These are phyloP conservation scores for Archilochus colubris DNA, from an alignment of 2,113 vertebrate species.

Conservation along the genomic window DNA sequence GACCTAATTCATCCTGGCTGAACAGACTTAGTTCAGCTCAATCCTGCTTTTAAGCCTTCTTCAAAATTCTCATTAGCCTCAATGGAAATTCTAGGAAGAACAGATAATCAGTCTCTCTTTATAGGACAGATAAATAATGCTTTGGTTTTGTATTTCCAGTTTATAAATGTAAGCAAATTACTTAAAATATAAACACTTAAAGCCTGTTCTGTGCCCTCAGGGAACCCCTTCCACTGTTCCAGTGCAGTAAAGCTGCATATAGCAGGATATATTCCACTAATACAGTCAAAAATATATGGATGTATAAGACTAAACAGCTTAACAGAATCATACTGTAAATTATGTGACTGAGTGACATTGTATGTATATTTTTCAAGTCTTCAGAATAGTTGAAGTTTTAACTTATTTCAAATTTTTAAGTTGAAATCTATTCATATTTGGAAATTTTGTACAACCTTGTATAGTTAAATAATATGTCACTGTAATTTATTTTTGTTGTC, in stretches of 20 bases:
- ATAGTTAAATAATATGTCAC: conserved; percentile 74
- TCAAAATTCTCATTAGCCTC: conserved; percentile 16
- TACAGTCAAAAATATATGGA: conserved; percentile 49
- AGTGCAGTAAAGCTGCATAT: conserved; percentile 55
- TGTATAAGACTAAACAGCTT: conserved; percentile 62
- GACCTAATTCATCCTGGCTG: conserved; percentile 32
- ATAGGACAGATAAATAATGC: conserved; percentile 18
- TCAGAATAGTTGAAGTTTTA: conserved; percentile 71
- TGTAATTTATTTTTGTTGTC: conserved; percentile 78
- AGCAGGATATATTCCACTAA: conserved; percentile 57
- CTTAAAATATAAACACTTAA: conserved; percentile 32
- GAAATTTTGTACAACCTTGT: conserved; percentile 77
- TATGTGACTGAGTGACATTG: conserved; percentile 55
- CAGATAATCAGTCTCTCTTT: conserved; percentile 11
- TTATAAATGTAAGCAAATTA: conserved; percentile 36
- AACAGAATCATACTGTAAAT: conserved; percentile 65
- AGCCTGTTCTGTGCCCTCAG: conserved; percentile 74
- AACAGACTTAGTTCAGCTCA: conserved; percentile 22
- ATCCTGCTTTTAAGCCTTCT: not conserved
- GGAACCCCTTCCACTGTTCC: conserved; percentile 59
- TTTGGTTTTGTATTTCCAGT: conserved; percentile 24
- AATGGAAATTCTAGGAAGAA: not conserved
- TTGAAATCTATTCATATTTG: conserved; percentile 74
- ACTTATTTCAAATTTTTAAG: conserved; percentile 76
- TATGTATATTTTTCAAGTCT: conserved; percentile 71